A percentile compares a stretch with the other conserved stretches of the same genome.
These are phyloP conservation scores for Phenganax subtilis DNA, from an alignment of 92 coral and sea anemone species.

Conservation along the genomic window DNA sequence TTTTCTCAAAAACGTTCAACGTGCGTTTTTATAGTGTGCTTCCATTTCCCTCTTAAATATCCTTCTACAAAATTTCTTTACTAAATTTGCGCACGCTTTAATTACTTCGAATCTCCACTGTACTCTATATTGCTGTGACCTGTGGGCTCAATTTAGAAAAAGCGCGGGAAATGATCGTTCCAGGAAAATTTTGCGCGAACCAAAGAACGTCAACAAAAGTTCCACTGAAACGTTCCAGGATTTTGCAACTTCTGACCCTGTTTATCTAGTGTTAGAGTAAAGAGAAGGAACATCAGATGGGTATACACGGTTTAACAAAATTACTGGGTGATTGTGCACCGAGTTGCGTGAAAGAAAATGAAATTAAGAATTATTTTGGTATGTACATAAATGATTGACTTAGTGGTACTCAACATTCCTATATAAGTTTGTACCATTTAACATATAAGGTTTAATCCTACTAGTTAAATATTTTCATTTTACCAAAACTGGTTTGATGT, in stretches of 20 bases:
- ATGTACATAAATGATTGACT: neutral
- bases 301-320: constrained; percentile 95
- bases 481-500: too few relatives aligned
- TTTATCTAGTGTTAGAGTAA: neutral
- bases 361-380: constrained; percentile 97
- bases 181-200: constrained; percentile 23
- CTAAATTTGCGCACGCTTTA: neutral
- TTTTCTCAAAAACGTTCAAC: constrained; percentile 24
- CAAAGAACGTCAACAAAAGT: neutral
- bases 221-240: neutral
- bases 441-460: too few relatives aligned
- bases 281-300: constrained; percentile 53
- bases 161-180: neutral
- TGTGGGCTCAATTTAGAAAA: constrained; percentile 7
- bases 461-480: too few relatives aligned
- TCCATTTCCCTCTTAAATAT: neutral
- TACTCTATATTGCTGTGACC: neutral
- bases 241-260: neutral
- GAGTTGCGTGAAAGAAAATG: constrained; percentile 82
- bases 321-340: constrained; percentile 94
- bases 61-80: neutral
- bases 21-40: constrained; percentile 27
- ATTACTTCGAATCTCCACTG: neutral
- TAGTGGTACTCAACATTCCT: too few relatives aligned
- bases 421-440: too few relatives aligned